Evolutionary conservation across 23 tunicate genomes (phyloP), one percentile per base, ranked within the genome.

Genomic region (Diplosoma virens): DNA sequence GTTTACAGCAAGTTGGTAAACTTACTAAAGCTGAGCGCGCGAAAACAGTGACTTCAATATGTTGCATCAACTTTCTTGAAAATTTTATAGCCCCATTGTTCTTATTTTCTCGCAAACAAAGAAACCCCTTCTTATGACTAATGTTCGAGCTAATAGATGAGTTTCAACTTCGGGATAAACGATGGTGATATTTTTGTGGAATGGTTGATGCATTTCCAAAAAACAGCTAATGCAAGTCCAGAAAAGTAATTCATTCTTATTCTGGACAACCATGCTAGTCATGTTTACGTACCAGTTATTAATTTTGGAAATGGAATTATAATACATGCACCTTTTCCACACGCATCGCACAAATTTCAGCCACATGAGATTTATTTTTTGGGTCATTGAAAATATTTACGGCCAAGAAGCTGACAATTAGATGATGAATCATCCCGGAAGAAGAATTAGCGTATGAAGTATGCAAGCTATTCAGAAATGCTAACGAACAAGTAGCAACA

Each of bases 11-110:
- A 63, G 71, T 76, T 5, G 76, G 73, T 11, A 31, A 58, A 21
- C 59, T 76, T 17, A 53, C 81, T 3, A 50, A 36, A 3, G 81
- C 45, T 2, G 81, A 76, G 35, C 67, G 81, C 18, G 73, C 73
- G 2, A 34, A 26, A 32, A 75, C 75, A 59, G 74, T 75, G 6
- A 71, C 77, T 46, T 20, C 25, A 45, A n/a, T 41, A 21, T 46
- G 68, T 21, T 46, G 68, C 67, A 71, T 71, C 22, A 71, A 46
- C 47, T 29, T 67, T 17, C 29, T 60, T 2, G 81, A 73, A 1
- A 58, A 59, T 63, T 4, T 35, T 23, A 2, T 29, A 2, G 73
- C 81, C 3, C 81, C 76, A n/a, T 6, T 60, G 2, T 76, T 53
- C 33, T 24, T 76, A 2, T 76, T 76, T 76, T 47, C 81, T 3